phyloP scores from a whole-genome alignment of 30 jellyfish, hydroid and myxozoan species.

The Aurelia sp. region DNA sequence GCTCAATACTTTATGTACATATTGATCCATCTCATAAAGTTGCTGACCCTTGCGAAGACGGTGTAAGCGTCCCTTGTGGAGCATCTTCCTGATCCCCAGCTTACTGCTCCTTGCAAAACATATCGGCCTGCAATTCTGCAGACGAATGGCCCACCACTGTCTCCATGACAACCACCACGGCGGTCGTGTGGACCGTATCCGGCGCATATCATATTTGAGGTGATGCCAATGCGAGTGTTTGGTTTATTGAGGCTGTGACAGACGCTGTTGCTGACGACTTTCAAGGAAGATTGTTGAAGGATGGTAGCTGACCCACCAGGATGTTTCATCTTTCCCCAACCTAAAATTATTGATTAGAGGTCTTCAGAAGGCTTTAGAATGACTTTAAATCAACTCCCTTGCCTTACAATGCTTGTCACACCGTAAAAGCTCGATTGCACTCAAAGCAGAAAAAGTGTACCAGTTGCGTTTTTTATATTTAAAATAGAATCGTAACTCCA shows the following conservation, averaged over 20 bases:
- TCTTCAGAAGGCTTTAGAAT: no score
- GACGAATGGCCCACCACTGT: constrained; percentile 94
- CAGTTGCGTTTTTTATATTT: no score
- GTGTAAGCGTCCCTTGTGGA: constrained; percentile 75
- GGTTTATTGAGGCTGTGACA: constrained; percentile 61
- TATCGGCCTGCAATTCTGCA: constrained; percentile 71
- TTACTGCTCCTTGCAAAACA: constrained; percentile 88
- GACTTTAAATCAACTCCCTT: no score
- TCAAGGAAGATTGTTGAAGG: constrained; percentile 70
- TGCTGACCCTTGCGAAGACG: constrained; percentile 74
- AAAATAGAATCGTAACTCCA: no score
- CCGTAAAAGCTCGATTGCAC: no score
- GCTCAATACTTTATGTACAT: constrained; percentile 30
- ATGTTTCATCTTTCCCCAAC: constrained; percentile 75
- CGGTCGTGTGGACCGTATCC: constrained; percentile 82
- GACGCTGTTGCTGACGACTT: constrained; percentile 32
- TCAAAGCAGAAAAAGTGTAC: no score
- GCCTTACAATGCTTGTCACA: no score
- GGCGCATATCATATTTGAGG: constrained; percentile 80
- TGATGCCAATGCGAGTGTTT: constrained; percentile 42
- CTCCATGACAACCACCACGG: constrained; percentile 95
- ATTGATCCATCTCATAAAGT: constrained; percentile 48
- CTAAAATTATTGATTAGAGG: not conserved
- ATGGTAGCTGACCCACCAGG: constrained; percentile 52
- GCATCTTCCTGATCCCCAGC: constrained; percentile 93